Conservation (phyloP, 1,140 invertebrate species). For the Pogonomyrmex californicus region DNA sequence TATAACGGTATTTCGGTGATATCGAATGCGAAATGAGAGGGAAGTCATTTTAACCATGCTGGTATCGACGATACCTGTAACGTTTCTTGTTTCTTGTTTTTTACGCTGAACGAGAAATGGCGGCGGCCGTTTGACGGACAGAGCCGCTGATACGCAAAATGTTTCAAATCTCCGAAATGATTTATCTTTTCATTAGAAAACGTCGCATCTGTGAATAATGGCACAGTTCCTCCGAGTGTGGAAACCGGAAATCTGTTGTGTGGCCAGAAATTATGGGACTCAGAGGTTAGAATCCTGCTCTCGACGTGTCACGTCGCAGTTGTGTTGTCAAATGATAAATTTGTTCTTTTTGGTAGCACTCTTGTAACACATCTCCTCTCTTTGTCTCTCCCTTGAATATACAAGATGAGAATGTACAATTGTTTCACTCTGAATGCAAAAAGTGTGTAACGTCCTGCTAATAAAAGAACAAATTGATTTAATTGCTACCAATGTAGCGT, state of each 20-base stretch:
- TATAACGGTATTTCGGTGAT: not conserved
- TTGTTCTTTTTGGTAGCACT: slow-evolving; percentile 1
- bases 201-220: slow-evolving; percentile 28
- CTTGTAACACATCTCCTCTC: not conserved
- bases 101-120: not conserved
- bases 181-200: not conserved
- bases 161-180: slow-evolving; percentile 5
- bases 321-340: not conserved
- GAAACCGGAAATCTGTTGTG: slow-evolving; percentile 60
- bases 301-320: not conserved
- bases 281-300: slow-evolving; percentile 71
- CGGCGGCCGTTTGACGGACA: not conserved
- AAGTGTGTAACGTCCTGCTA: not conserved
- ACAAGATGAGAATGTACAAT: not conserved
- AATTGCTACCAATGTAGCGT: not conserved
- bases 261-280: slow-evolving; percentile 64
- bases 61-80: not conserved
- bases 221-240: slow-evolving; percentile 62
- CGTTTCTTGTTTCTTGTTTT: not conserved
- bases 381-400: not conserved
- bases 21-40: not conserved
- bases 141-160: not conserved
- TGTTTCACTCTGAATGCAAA: not conserved
- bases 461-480: not conserved
- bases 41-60: not conserved